These are phyloP conservation scores for Brevimyrus niger DNA, from an alignment of 2,113 vertebrate species.

Conservation along the genomic window DNA sequence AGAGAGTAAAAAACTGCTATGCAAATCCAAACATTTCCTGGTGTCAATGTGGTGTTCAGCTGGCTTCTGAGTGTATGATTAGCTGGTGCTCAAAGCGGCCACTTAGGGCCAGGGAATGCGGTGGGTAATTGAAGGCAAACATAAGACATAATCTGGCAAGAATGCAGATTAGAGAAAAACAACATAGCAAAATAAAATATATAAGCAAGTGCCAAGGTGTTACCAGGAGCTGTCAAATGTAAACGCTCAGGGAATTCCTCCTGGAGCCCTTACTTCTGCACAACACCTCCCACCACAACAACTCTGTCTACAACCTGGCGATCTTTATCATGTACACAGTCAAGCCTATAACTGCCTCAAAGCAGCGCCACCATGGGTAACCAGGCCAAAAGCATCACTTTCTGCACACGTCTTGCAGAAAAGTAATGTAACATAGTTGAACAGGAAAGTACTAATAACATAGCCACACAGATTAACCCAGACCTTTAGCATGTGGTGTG, in stretches of 20 bases:
- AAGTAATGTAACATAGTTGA: not conserved
- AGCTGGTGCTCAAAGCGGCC: conserved; percentile 16
- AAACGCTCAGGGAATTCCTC: conserved; percentile 22
- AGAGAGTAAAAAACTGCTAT: not conserved
- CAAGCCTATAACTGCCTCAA: not conserved
- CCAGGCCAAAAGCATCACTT: not conserved
- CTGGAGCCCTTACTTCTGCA: not conserved
- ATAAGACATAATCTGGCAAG: conserved; percentile 29
- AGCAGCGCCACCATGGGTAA: not conserved
- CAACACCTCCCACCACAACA: conserved; percentile 11
- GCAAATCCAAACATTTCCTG: not conserved
- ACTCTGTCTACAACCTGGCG: not conserved
- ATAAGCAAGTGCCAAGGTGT: conserved; percentile 47
- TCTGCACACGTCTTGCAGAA: not conserved
- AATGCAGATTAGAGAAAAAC: conserved; percentile 42
- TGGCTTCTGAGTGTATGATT: conserved; percentile 37
- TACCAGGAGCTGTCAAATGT: conserved; percentile 6
- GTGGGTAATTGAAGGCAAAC: not conserved
- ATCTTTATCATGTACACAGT: conserved; percentile 17
- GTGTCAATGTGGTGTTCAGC: conserved; percentile 21
- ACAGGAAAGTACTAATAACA: not conserved
- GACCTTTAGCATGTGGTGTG: not conserved
- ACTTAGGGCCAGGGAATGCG: not conserved
- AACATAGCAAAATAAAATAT: conserved; percentile 36
- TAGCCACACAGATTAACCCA: not conserved